These are phyloP conservation scores for Alectura lathami DNA, from an alignment of 2,113 vertebrate genomes.

Conservation along the genomic window DNA sequence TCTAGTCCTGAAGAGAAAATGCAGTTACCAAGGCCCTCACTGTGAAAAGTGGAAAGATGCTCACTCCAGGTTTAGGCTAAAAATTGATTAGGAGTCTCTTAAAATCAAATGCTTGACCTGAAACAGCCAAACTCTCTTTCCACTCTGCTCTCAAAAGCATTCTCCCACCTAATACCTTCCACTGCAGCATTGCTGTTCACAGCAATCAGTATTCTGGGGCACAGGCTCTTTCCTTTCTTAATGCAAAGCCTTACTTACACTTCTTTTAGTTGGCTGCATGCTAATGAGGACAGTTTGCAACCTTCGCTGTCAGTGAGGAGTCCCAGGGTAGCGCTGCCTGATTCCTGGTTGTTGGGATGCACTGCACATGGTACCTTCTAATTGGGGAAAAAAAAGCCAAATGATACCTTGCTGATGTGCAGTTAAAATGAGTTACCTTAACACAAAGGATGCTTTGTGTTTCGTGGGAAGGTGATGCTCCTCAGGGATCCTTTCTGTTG, in stretches of 20 bases:
- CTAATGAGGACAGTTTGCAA: conserved; percentile 48
- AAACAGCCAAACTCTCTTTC: background rate
- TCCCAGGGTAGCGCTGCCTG: background rate
- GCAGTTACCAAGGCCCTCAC: background rate
- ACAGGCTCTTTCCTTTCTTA: background rate
- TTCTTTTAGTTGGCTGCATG: conserved; percentile 31
- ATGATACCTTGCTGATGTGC: conserved; percentile 3
- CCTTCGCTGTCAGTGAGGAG: conserved; percentile 6
- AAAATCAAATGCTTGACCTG: background rate
- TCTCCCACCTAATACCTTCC: background rate
- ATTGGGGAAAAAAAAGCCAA: background rate
- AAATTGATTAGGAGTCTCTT: background rate
- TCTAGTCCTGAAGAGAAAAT: background rate
- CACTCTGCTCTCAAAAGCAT: background rate
- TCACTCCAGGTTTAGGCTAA: background rate
- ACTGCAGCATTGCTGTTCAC: background rate
- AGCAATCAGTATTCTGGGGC: conserved; percentile 43
- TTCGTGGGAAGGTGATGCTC: background rate
- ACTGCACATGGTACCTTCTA: background rate
- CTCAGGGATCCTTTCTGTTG: background rate
- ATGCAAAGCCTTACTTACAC: conserved; percentile 13
- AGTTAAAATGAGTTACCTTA: conserved; percentile 37
- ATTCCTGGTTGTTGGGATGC: background rate
- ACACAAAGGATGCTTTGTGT: background rate
- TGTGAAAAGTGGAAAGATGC: background rate